Base-by-base conservation (phyloP, 2,797 vertebrate species). In the Taenioides sp. region DNA sequence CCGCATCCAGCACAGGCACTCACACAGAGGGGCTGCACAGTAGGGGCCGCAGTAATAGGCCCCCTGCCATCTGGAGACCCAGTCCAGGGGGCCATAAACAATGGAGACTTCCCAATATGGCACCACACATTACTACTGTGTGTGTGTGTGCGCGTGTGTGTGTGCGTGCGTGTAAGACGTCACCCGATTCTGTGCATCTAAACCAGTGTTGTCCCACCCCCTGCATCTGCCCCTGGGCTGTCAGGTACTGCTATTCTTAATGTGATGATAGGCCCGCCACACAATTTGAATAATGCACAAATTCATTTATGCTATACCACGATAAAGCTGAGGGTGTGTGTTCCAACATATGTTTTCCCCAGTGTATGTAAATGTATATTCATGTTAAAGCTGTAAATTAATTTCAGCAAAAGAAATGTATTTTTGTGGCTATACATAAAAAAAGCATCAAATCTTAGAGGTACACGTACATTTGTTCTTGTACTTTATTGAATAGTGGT, bases 41-140 rank as follows among this genome's bases (percentile, higher is more conserved):
- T 86, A 77, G 89, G 89, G 84, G 87, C 84, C 69, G 57, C 78
- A 78, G 74, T 91, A 92, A 92, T 91, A 91, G 89, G 91, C 89
- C 87, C 89, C 83, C 86, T 87, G 86, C 93, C 92, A 92, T 91
- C 91, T 93, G 91, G 87, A 88, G 84, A 86, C 80, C 79, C 90
- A 70, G 82, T 91, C 90, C 88, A 93, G 85, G 86, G 90, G 85
- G 88, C 82, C 79, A 57, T 85, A 89, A 88, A 90, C 89, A 90
- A 91, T 89, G 73, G 88, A 88, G 81, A 70, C 82, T 84, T 83
- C 85, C 89, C 86, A 88, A 82, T 80, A 82, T 80, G 80, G 86
- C 65, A 83, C 78, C 27, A 81, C 78, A 83, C 70, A 77, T 87
- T 76, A 78, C 80, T 73, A 79, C 70, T 62, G 49, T 74, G 78